These are phyloP conservation scores for Scolopax bukidnonensis DNA, from an alignment of 2,797 vertebrate species.

Conservation along the genomic window DNA sequence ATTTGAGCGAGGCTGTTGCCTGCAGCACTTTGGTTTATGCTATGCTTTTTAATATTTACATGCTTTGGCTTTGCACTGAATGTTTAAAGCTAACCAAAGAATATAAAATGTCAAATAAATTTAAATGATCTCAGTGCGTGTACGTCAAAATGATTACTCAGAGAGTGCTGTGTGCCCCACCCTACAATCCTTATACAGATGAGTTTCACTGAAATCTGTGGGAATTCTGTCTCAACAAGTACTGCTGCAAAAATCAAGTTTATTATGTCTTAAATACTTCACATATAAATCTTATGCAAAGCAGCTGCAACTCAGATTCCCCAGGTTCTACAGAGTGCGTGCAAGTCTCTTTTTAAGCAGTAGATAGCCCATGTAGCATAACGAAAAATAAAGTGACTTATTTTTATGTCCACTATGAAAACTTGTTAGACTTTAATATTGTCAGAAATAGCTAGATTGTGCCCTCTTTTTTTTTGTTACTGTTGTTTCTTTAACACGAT, in stretches of 20 bases:
- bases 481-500: background rate
- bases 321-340: background rate
- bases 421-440: background rate
- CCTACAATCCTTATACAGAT: background rate
- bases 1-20: slow-evolving; percentile 58
- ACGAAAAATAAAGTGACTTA: rapidly evolving
- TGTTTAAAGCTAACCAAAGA: slow-evolving; percentile 31
- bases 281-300: background rate
- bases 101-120: slow-evolving; percentile 26
- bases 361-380: rapidly evolving
- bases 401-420: background rate
- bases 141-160: slow-evolving; percentile 34
- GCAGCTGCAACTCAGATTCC: background rate
- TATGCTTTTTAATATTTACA: slow-evolving; percentile 28
- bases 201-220: background rate
- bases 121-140: background rate
- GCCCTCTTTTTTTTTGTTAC: background rate
- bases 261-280: background rate
- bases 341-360: background rate
- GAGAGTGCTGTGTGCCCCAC: background rate
- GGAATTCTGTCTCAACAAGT: slow-evolving; percentile 32
- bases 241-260: background rate
- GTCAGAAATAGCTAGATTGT: background rate
- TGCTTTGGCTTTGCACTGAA: background rate
- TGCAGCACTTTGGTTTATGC: slow-evolving; percentile 52